Conservation (phyloP, 2,797 vertebrate genomes). For the Gila robusta region DNA sequence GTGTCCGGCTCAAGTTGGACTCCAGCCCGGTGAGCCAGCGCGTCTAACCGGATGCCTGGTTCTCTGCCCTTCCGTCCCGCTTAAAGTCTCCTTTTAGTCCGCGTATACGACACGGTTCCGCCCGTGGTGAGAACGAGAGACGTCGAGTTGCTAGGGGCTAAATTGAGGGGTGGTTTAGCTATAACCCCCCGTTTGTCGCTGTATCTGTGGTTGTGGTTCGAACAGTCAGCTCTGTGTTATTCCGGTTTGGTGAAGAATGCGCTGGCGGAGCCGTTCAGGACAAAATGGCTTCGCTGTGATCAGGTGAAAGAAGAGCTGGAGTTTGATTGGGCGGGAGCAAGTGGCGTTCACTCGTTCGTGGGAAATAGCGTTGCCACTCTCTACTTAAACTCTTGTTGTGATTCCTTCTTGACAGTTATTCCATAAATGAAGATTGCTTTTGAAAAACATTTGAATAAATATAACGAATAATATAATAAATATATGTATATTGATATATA, state of each 20-base stretch:
- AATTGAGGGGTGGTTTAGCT: not conserved
- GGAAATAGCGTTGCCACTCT: constrained; percentile 9
- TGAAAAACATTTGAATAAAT: not conserved
- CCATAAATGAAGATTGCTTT: not conserved
- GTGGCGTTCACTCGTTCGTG: constrained; percentile 20
- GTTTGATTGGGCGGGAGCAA: constrained; percentile 49
- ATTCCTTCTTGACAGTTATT: not conserved
- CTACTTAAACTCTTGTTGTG: not conserved
- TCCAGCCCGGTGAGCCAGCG: constrained; percentile 46
- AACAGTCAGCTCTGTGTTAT: constrained; percentile 53
- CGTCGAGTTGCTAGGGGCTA: constrained; percentile 12
- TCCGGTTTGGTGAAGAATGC: constrained; percentile 57
- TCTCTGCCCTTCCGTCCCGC: constrained; percentile 39
- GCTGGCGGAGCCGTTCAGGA: constrained; percentile 69
- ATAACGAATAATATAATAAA: not conserved
- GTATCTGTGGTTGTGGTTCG: constrained; percentile 19
- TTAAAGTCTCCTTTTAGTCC: constrained; percentile 36
- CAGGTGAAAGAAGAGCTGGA: constrained; percentile 78
- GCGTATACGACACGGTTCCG: constrained; percentile 19
- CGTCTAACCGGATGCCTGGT: constrained; percentile 50
- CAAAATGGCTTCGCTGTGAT: constrained; percentile 86
- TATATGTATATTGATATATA: not conserved
- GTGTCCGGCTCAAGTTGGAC: constrained; percentile 48
- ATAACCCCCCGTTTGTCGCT: constrained; percentile 13
- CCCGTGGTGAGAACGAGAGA: not conserved